A percentile compares a stretch with the other conserved stretches of the same genome.
Evolutionary conservation across 2,113 vertebrate species (phyloP).

Genomic region (Nothocercus nigrocapillus): DNA sequence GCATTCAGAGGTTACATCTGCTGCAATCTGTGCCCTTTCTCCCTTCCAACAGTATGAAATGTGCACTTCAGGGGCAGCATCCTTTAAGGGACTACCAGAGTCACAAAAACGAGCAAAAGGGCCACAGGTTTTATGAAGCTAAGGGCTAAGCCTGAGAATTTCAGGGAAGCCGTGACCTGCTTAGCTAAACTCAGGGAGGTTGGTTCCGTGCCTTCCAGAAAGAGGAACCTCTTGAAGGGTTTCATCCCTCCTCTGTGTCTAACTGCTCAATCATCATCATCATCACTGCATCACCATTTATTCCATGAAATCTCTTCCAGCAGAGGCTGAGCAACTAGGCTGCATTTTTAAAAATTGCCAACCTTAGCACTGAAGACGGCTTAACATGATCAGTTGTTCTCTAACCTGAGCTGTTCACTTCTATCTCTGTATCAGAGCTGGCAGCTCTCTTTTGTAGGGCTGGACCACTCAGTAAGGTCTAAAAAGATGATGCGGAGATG

Average conservation of each 20-base stretch:
- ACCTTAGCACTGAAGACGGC: not conserved
- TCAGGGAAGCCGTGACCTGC: not conserved
- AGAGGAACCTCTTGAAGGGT: not conserved
- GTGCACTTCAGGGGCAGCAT: not conserved
- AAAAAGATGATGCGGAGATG: not conserved
- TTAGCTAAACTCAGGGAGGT: not conserved
- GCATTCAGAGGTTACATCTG: not conserved
- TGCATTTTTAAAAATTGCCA: not conserved
- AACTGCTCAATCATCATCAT: not conserved
- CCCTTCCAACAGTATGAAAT: fast-evolving
- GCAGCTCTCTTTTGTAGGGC: not conserved
- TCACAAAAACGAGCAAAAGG: not conserved
- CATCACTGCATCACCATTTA: not conserved
- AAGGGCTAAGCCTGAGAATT: not conserved
- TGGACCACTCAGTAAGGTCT: not conserved
- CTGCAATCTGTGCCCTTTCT: not conserved
- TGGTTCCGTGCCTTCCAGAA: not conserved
- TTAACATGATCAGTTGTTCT: not conserved
- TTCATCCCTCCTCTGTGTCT: not conserved
- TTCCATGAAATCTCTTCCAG: not conserved
- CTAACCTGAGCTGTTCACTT: not conserved
- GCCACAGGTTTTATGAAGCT: not conserved
- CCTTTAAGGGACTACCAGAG: fast-evolving
- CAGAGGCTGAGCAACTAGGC: not conserved
- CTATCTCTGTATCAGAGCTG: not conserved